Conservation (phyloP, 2,797 vertebrate species). For the Phrynocephalus vlangalii region DNA sequence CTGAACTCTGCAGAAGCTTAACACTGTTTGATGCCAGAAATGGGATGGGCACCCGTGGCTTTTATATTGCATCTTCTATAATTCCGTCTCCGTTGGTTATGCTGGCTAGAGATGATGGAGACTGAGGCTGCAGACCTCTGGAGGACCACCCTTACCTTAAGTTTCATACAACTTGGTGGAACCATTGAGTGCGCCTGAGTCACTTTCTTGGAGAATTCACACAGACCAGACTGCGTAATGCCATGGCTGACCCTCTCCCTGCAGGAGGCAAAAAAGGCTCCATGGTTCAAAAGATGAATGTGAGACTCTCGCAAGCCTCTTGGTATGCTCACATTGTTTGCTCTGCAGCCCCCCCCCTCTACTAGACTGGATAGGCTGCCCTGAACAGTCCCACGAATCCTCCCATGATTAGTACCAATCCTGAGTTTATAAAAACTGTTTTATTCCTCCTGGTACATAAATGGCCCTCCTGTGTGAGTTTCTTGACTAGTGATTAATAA, state of each 20-base stretch:
- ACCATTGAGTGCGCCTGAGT: too few relatives aligned
- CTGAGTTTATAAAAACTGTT: slow-evolving; percentile 65
- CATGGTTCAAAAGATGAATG: background rate
- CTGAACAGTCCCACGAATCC: slow-evolving; percentile 39
- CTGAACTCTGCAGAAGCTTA: background rate
- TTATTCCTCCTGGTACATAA: slow-evolving; percentile 70
- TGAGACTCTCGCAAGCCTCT: background rate
- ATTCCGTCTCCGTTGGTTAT: background rate
- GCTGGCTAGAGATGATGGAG: too few relatives aligned
- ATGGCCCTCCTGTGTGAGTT: slow-evolving; percentile 69
- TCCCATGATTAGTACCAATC: slow-evolving; percentile 52
- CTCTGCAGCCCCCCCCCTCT: background rate
- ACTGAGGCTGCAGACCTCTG: too few relatives aligned
- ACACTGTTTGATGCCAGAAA: too few relatives aligned
- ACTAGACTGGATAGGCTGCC: slow-evolving; percentile 10
- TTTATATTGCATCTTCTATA: background rate
- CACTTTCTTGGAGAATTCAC: too few relatives aligned
- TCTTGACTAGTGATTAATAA: slow-evolving; percentile 72
- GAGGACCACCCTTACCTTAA: too few relatives aligned
- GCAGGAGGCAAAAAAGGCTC: background rate
- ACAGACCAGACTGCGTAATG: too few relatives aligned
- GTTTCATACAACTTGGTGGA: too few relatives aligned
- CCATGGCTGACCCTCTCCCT: too few relatives aligned
- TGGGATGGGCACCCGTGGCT: background rate
- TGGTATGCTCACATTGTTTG: background rate